Evolutionary conservation across 2,888 invertebrate species (phyloP), one percentile per base, ranked within the genome.

Genomic region (Vesta saturnalis): DNA sequence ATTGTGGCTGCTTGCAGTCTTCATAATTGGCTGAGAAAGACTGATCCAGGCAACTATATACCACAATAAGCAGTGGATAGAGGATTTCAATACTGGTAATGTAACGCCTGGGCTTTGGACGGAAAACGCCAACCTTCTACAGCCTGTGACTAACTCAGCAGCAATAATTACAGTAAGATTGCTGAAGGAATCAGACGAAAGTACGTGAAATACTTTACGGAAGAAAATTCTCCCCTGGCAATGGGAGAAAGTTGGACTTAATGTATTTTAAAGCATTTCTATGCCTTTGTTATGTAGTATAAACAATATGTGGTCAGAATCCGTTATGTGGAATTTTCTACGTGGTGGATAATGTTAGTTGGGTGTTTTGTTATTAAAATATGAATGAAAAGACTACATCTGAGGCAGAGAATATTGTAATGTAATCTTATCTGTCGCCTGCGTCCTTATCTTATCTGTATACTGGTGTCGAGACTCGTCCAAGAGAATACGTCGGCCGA

Each of bases 11-110:
- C 65, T 52, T 65, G 65, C 23, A 60, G 59, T 60, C 54, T 65
- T 12, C 65, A 65, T 54, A 65, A 65, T 43, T 60, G 49, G 30
- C 55, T 60, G 43, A 14, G 65, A 54, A 65, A 60, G 49, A 65
- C 60, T 60, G 8, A 18, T 39, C 60, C 66, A 60, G 21, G 49
- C 46, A 30, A 21, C 55, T 66, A 60, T 47, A 19, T 60, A 46
- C 55, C 60, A 56, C 49, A 49, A 59, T 59, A 64, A 64, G 64
- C 58, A 59, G 14, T 59, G 39, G 52, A 67, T 18, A 68, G 49
- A 49, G 70, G 67, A 69, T 59, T 68, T 69, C 19, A 69, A 69
- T 54, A 68, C 52, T 23, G 69, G 63, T 21, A 59, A 69, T 69
- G 57, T 69, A 46, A 70, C 23, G 52, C 56, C 55, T n/a, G 39